phyloP scores from a whole-genome alignment of 2,888 invertebrate genomes.

The Agrochola circellaris region DNA sequence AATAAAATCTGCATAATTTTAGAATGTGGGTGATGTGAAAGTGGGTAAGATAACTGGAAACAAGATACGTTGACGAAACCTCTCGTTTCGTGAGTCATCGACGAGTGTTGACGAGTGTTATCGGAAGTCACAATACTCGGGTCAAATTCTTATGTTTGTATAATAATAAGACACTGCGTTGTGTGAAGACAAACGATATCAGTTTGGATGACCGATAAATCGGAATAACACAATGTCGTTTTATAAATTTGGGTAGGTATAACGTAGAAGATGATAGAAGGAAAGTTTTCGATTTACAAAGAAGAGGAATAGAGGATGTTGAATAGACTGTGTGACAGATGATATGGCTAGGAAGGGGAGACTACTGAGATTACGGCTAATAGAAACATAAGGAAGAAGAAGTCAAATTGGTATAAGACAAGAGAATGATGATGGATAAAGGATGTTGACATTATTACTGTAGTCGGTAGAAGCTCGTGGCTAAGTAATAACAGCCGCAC shows the following conservation, averaged over 20 bases:
- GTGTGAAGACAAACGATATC: conserved; percentile 17
- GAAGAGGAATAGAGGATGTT: background rate
- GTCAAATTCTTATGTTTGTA: conserved; percentile 38
- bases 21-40: conserved; percentile 42
- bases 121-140: conserved; percentile 30
- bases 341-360: too few relatives aligned
- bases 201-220: conserved; percentile 14
- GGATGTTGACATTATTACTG: background rate
- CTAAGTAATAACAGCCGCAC: too few relatives aligned
- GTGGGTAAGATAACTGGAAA: conserved; percentile 26
- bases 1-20: conserved; percentile 14
- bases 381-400: background rate
- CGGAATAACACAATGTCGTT: background rate
- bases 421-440: background rate
- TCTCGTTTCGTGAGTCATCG: conserved; percentile 37
- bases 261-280: background rate
- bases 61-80: conserved; percentile 14
- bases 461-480: background rate
- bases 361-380: background rate
- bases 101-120: conserved; percentile 23
- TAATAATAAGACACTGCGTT: conserved; percentile 22
- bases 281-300: conserved; percentile 1
- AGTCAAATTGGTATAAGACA: background rate
- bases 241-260: too few relatives aligned
- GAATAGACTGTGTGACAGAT: background rate